Percentiles rank a stretch among this genome's conserved stretches.
Conservation (phyloP, 2,797 vertebrate genomes). For the Hapalemur alaotrensis region DNA sequence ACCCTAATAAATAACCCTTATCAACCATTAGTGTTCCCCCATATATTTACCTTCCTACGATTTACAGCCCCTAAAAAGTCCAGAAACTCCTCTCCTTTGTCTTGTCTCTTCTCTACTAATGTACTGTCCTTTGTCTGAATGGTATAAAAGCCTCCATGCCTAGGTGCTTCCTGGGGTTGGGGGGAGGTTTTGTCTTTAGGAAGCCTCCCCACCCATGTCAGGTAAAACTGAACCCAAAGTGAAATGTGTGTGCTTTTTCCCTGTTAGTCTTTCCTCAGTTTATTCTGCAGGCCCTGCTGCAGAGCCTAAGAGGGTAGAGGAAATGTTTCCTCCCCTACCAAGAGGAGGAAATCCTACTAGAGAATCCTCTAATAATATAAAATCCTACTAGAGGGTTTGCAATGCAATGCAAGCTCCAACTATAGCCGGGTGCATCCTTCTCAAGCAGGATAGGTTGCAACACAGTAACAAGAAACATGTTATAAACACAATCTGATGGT, state of each 20-base stretch:
- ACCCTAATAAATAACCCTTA: neutral
- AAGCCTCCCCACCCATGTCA: too few species aligned
- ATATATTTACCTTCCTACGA: neutral
- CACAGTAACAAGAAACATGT: neutral
- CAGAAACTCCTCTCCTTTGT: neutral
- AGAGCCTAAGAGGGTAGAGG: neutral
- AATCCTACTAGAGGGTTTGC: too few species aligned
- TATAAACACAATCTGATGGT: accelerated
- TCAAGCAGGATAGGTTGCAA: too few species aligned
- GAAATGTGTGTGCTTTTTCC: neutral
- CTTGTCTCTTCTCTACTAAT: neutral
- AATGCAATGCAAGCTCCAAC: accelerated
- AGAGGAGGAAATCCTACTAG: neutral
- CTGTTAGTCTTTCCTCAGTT: neutral
- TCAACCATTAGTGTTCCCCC: neutral
- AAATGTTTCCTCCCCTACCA: neutral
- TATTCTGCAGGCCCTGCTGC: neutral
- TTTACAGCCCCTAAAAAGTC: neutral
- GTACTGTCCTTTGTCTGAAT: neutral
- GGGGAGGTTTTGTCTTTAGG: neutral
- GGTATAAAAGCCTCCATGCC: neutral
- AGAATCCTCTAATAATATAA: neutral
- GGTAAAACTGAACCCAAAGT: neutral
- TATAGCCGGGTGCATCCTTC: neutral
- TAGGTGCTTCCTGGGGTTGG: neutral